Base-by-base conservation (phyloP, 2,113 vertebrate genomes). In the Petaurus breviceps region DNA sequence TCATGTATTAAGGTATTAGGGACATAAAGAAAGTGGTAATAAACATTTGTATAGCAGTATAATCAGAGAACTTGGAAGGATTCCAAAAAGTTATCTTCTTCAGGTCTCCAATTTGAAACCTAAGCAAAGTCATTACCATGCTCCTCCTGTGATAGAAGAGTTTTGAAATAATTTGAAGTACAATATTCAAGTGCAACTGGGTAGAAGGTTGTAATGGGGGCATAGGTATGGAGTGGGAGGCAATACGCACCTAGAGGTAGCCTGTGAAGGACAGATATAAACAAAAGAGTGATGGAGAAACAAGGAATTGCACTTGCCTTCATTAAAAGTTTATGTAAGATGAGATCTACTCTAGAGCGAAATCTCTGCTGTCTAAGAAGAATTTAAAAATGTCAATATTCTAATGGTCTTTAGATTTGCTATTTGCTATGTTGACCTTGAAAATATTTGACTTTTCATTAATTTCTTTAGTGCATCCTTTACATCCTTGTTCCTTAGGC, bases 401-500 rank as follows among this genome's bases (percentile, higher is more conserved):
- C 92, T 89, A 28, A 52, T 0, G 52, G 14, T 89, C 8, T 68
- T 94, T 90, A 91, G 31, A 51, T 52, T 26, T 93, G 4, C 5
- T n/a, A 2, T 91, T 97, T 91, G 61, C 46, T 95, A 93, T n/a
- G 28, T 43, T 89, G 57, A 68, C 43, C 1, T 37, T 51, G 93
- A 77, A 90, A 90, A 51, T 10, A 90, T 37, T 37, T 26, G 31
- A 16, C 90, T 24, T 14, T 91, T 51, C 90, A 91, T 6, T 19
- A 51, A 9, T 22, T 91, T 91, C 19, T 5, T 93, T 14, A 91
- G 5, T 23, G 90, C 49, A 28, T 84, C 10, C 57, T 96, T 95
- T 10, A 93, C 91, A 0, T 95, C 94, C 3, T 91, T 94, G 54
- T 96, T 96, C 84, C 96, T 94, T n/a, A 96, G 51, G 50, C 91